These are phyloP conservation scores for Epinephelus fuscoguttatus DNA, from an alignment of 2,113 vertebrate genomes.

Conservation along the genomic window DNA sequence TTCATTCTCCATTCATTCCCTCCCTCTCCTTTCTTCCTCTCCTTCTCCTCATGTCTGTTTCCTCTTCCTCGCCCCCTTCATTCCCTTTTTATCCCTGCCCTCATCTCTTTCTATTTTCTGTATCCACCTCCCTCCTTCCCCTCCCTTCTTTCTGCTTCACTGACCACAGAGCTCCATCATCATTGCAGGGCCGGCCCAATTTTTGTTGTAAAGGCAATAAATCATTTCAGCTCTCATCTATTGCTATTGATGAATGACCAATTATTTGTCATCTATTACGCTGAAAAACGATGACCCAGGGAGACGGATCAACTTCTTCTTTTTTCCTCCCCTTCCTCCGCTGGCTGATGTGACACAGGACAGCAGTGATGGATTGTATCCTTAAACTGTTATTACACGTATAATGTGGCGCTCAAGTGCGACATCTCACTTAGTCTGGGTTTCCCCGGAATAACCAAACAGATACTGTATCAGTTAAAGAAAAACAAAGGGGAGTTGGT, in stretches of 20 bases:
- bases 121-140: constrained; percentile 36
- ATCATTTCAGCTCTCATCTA: constrained; percentile 99
- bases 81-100: not conserved
- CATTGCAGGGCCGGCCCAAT: constrained; percentile 56
- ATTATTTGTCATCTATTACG: constrained; percentile 99
- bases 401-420: constrained; percentile 92
- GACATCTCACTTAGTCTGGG: constrained; percentile 91
- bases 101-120: constrained; percentile 4
- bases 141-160: constrained; percentile 78
- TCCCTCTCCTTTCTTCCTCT: too few species aligned
- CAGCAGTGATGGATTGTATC: constrained; percentile 98
- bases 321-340: constrained; percentile 53
- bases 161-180: constrained; percentile 88
- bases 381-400: constrained; percentile 99
- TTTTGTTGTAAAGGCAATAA: constrained; percentile 90
- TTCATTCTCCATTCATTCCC: too few species aligned
- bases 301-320: constrained; percentile 91
- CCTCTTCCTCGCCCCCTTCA: constrained; percentile 29
- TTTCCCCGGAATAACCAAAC: constrained; percentile 26
- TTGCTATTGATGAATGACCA: constrained; percentile 99
- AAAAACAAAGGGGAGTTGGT: constrained; percentile 71
- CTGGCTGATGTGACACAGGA: constrained; percentile 84
- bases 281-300: constrained; percentile 95
- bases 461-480: constrained; percentile 83
- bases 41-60: not conserved